Conservation (phyloP, 2,113 vertebrate genomes). For the Pelvicachromis taeniatus region DNA sequence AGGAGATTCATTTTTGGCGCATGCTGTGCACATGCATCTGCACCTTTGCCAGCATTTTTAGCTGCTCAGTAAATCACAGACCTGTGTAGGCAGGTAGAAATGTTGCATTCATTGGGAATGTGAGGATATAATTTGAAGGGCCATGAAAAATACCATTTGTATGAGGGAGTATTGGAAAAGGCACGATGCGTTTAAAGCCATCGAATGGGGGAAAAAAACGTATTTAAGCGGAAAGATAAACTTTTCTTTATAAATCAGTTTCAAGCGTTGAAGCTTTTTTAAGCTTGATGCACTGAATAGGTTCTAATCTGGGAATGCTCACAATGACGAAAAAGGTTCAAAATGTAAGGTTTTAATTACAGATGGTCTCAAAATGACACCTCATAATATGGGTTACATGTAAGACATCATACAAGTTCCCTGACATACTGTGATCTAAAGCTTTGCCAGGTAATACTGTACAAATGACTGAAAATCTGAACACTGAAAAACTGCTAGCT, state of each 20-base stretch:
- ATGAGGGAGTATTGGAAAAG: background rate
- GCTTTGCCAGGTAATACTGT: background rate
- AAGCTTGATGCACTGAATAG: background rate
- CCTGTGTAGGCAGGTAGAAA: slow-evolving; percentile 43
- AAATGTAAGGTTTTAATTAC: slow-evolving; percentile 36
- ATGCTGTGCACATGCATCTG: background rate
- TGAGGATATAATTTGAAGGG: background rate
- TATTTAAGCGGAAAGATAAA: background rate
- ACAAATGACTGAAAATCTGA: background rate
- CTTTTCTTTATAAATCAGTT: background rate
- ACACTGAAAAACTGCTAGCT: background rate
- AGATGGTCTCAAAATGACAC: background rate
- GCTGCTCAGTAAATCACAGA: slow-evolving; percentile 18
- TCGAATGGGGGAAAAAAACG: background rate
- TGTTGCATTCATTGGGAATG: background rate
- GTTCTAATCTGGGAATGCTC: slow-evolving; percentile 22
- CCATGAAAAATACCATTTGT: background rate
- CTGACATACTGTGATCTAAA: background rate
- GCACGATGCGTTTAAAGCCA: background rate
- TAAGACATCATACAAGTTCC: background rate
- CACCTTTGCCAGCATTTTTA: slow-evolving; percentile 32
- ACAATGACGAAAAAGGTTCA: background rate
- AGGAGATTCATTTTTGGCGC: slow-evolving; percentile 1
- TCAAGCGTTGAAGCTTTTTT: background rate
- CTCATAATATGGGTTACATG: background rate